These are phyloP conservation scores for Megastigmus dorsalis DNA, from an alignment of 2,888 invertebrate genomes.

Conservation along the genomic window DNA sequence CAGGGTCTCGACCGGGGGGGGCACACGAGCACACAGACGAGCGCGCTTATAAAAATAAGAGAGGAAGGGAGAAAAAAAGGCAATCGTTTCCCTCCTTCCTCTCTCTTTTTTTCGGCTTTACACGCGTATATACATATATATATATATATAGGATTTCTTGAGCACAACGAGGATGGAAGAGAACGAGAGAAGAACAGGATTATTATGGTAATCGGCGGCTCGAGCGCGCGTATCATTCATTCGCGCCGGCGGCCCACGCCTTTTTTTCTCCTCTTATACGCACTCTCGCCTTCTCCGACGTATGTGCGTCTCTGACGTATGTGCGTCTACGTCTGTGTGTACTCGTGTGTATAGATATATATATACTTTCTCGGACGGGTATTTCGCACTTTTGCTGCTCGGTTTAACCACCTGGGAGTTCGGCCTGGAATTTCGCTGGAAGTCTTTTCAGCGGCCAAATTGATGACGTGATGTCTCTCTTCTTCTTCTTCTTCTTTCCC, in stretches of 20 bases:
- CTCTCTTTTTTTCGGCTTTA: too few species aligned
- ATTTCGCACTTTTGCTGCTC: too few species aligned
- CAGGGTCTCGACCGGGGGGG: conserved; percentile 16
- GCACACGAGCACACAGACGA: neutral
- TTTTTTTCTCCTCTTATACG: neutral
- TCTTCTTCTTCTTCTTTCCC: too few species aligned
- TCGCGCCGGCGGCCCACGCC: conserved; percentile 32
- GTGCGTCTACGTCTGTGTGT: too few species aligned
- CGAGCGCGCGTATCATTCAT: conserved; percentile 37
- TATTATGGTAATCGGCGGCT: conserved; percentile 51
- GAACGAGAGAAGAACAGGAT: conserved; percentile 41
- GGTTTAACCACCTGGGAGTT: too few species aligned
- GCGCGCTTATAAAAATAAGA: too few species aligned
- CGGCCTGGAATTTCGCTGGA: neutral
- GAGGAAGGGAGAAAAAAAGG: conserved; percentile 4
- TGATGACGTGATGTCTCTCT: conserved; percentile 16
- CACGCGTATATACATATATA: too few species aligned
- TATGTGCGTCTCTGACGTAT: too few species aligned
- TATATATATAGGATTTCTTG: too few species aligned
- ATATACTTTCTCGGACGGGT: too few species aligned
- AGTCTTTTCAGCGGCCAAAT: conserved; percentile 10
- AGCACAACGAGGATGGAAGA: conserved; percentile 1
- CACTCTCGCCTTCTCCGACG: too few species aligned
- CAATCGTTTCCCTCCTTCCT: conserved; percentile 2
- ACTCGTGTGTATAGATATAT: too few species aligned